A percentile compares a stretch with the other conserved stretches of the same genome.
Evolutionary conservation across 2,888 invertebrate species (phyloP).

Genomic region (Lepidocyrtoides sp.): DNA sequence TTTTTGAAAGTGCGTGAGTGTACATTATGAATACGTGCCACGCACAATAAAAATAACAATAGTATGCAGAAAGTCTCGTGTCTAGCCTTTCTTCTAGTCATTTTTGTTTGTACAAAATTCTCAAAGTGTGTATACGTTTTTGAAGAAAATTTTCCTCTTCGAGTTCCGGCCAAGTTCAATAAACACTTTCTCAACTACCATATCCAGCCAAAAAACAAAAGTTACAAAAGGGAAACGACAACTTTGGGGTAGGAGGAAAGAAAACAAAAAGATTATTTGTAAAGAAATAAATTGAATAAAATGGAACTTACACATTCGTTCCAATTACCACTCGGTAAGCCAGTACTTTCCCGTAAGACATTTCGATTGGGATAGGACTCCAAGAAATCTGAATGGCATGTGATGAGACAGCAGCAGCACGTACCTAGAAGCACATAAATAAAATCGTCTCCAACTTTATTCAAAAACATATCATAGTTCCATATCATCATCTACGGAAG

Average conservation of each 20-base stretch:
- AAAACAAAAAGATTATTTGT: slow-evolving; percentile 5
- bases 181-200: background rate
- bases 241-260: background rate
- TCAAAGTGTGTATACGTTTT: background rate
- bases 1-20: slow-evolving; percentile 13
- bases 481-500: background rate
- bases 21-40: slow-evolving; percentile 27
- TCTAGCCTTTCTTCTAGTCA: background rate
- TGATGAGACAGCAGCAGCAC: slow-evolving; percentile 79
- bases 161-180: background rate
- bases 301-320: slow-evolving; percentile 72
- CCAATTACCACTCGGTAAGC: slow-evolving; percentile 82
- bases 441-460: background rate
- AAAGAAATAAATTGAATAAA: background rate
- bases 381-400: slow-evolving; percentile 83
- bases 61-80: background rate
- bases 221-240: slow-evolving; percentile 3
- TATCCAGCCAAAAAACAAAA: background rate
- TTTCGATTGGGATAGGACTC: slow-evolving; percentile 82
- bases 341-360: slow-evolving; percentile 83
- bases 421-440: slow-evolving; percentile 74
- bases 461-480: background rate
- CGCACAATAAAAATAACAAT: slow-evolving; percentile 20
- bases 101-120: background rate
- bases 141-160: background rate